Evolutionary conservation across 2,888 invertebrate genomes (phyloP), one percentile per base, ranked within the genome.

Genomic region (Deilephila porcellus): DNA sequence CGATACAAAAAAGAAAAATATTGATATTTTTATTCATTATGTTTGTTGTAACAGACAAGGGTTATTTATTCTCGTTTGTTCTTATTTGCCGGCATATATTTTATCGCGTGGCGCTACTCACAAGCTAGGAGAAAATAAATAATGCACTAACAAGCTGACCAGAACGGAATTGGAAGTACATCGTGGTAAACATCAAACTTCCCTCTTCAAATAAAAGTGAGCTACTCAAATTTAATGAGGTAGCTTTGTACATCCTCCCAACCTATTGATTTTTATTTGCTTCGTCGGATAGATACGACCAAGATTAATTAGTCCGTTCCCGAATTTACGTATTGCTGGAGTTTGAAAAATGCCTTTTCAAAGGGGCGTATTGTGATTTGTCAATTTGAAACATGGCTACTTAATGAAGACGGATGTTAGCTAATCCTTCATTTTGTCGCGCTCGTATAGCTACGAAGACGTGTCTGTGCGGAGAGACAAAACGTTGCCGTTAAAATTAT

Each of bases 371-470:
- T 81, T 82, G 85, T 86, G 85, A 88, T 90, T 89, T 86, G 88
- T 89, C 87, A 86, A 85, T 82, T 87, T 87, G 85, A 88, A 83
- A 81, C 82, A 81, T 85, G 86, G 81, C 83, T 79, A 74, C 81
- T 81, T 83, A 88, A 90, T 90, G 84, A 84, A 89, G 90, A 91
- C 87, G 80, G 87, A 91, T 91, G 84, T 82, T 71, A 45, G 80
- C 79, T 76, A 81, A 90, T 89, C 83, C 85, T 85, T 90, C 88
- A 89, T 82, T 84, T 83, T 78, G 85, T 84, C 86, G 83, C 80
- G 77, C 76, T 84, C 86, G 83, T 81, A 77, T 77, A 79, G 74
- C 78, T 78, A 80, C 76, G 78, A 73, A 76, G 72, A 37, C 75
- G 71, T 71, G 71, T 74, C 73, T 71, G 59, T 63, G 63, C 76